Evolutionary conservation across 1,140 invertebrate species (phyloP), one percentile per base, ranked within the genome.

Genomic region (Doryteuthis pealeii): DNA sequence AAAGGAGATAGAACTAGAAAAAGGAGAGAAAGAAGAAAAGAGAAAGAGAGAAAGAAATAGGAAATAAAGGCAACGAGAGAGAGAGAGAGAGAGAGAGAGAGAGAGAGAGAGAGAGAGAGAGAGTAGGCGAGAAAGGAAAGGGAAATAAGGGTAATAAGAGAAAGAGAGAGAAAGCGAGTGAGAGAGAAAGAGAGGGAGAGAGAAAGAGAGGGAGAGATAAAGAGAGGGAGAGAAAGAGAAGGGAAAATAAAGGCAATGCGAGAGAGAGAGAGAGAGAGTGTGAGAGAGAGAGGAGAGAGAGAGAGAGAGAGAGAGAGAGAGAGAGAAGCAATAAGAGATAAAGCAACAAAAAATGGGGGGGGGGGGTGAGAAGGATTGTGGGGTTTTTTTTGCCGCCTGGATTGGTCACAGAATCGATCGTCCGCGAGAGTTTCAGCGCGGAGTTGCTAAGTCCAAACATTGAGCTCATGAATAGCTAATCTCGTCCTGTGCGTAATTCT

Each of bases 391-490:
- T 40, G 35, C 35, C 35, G 35, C 35, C 35, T 40, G 35, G 35
- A 40, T 40, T 40, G 35, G 35, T 10, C 35, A n/a, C n/a, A 40
- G 35, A 40, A 40, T 40, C 35, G 35, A 40, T 40, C 35, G 5
- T 1, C 22, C 54, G 2, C 68, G 58, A 33, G 49, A 74, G 43
- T 5, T 62, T 67, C 32, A 73, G 33, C 54, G 69, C 35, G 45
- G 68, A 31, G 43, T 33, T 62, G 71, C 73, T 72, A 40, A 73
- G 65, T 62, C 66, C n/a, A 54, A 65, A 35, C 33, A 71, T 71
- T 12, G 35, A 40, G 35, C 35, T 40, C 35, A 40, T 40, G 35
- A 40, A 40, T 40, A 40, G 35, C 35, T 40, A 40, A 40, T 40
- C 35, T 40, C 35, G 35, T 40, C 35, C 35, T 40, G 35, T 10